Evolutionary conservation across 2,797 vertebrate species (phyloP), one percentile per base, ranked within the genome.

Genomic region (Aldrovandia affinis): DNA sequence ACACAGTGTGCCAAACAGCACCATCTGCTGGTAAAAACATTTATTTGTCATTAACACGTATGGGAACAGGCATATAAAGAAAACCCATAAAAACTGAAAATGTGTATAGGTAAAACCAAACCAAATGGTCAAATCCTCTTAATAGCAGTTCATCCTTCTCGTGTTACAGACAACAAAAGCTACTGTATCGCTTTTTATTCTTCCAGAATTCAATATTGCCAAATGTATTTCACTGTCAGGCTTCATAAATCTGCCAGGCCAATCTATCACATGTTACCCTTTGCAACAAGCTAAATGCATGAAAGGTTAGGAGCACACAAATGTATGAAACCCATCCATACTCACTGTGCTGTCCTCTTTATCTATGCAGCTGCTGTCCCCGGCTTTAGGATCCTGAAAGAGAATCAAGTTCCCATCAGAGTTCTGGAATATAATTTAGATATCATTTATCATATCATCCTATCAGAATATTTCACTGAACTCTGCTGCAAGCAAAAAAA

Each of bases 281-380:
- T 81, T 83, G 75, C 84, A 81, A 81, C 86, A 86, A 85, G 57
- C 85, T 22, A 33, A 52, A 54, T 83, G 87, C 86, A 88, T 89
- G 81, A 89, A 88, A 90, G 85, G 79, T 78, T 85, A 86, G 83
- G 73, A 88, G 78, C 65, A 70, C 86, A 83, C 63, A 80, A 73
- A 61, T 30, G 52, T 83, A 47, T 73, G 78, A 82, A 88, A 70
- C 68, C 85, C 91, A 87, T 7, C 25, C 86, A 22, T 78, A 93
- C 95, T 95, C 95, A 95, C 95, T 93, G 94, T 94, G 94, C 91
- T 93, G 93, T 94, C 92, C 81, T 95, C 93, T 90, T 93, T 89
- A 90, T 95, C 95, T 92, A 91, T 87, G 33, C 89, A 93, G 91
- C 92, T 91, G 86, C 52, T 89, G 88, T 92, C 90, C 90, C 95